Conservation (phyloP, 2,888 invertebrate species). For the Noctuana brunneofusca region DNA sequence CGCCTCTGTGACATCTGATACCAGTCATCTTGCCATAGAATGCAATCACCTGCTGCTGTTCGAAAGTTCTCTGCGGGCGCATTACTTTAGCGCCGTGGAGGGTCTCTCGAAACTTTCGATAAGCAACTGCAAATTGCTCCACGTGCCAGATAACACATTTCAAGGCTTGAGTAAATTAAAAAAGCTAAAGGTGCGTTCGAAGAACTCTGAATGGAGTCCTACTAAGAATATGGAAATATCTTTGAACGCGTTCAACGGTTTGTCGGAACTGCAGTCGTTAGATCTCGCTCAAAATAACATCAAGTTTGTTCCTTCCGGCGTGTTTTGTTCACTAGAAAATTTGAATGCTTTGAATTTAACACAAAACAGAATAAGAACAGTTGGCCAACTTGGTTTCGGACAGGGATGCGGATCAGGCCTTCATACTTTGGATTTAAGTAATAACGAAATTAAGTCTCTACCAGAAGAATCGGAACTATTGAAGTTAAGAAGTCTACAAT, state of each 20-base stretch:
- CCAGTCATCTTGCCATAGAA: conserved; percentile 87
- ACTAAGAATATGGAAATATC: conserved; percentile 89
- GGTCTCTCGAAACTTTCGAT: conserved; percentile 89
- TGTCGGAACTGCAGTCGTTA: conserved; percentile 90
- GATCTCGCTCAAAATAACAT: conserved; percentile 93
- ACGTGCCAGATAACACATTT: conserved; percentile 89
- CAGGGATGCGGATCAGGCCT: conserved; percentile 86
- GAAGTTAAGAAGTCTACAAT: conserved; percentile 89
- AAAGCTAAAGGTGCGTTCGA: conserved; percentile 89
- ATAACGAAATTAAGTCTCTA: conserved; percentile 89
- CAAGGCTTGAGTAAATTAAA: conserved; percentile 91
- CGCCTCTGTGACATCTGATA: conserved; percentile 84
- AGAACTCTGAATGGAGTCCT: conserved; percentile 91
- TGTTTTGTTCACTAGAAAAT: conserved; percentile 90
- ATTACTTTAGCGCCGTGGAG: conserved; percentile 87
- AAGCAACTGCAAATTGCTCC: conserved; percentile 90
- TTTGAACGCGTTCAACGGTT: conserved; percentile 87
- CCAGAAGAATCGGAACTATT: conserved; percentile 90
- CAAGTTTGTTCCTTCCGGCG: conserved; percentile 89
- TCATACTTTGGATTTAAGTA: conserved; percentile 90
- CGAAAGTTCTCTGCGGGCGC: conserved; percentile 89
- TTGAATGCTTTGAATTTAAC: conserved; percentile 93
- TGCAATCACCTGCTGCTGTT: conserved; percentile 90
- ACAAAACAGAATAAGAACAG: conserved; percentile 90
- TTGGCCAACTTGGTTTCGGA: conserved; percentile 89